Base-by-base conservation (phyloP, 2,888 invertebrate species). In the Xanthorhoe spadicearia region DNA sequence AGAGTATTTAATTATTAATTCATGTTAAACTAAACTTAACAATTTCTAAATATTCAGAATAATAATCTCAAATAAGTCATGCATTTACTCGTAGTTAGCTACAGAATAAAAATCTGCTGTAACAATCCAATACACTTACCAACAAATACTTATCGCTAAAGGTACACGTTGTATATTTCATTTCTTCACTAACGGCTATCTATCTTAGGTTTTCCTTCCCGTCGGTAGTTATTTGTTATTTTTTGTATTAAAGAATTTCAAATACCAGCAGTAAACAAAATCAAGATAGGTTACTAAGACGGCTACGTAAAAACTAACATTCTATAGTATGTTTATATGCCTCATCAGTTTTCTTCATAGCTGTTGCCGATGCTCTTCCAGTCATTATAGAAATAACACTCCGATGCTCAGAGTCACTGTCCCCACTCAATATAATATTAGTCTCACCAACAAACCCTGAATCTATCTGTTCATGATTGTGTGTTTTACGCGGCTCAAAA, bases 311-410 rank as follows among this genome's bases (percentile, higher is more conserved):
- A 10, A 3, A 53, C 48, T 32, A 90, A 77, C 90, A 92, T 76
- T 91, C 87, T 72, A 92, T 88, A 52, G 89, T 87, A 68, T 87
- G 89, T 70, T 84, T 73, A 74, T 87, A 92, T 74, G 88, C 84
- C 72, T 90, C 89, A 35, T 91, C 89, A 69, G 88, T 73, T 69
- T 89, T 86, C 57, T 83, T 79, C 32, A 89, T 79, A 10, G 91
- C 87, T 2, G 88, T 80, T 1, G 86, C 82, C 0, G 92, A 90
- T 0, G 85, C 80, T 23, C 88, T 80, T 0, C 89, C 92, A 17
- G 92, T 87, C 60, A 89, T 84, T 64, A 93, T 93, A 0, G 93
- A 93, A 78, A 93, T 93, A 28, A 93, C 91, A 83, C 93, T 93
- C 64, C 88, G 85, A 68, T 93, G 93, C 69, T 93, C 93, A 0